Base-by-base conservation (phyloP, 2,888 invertebrate genomes). In the Leucozona laternaria region DNA sequence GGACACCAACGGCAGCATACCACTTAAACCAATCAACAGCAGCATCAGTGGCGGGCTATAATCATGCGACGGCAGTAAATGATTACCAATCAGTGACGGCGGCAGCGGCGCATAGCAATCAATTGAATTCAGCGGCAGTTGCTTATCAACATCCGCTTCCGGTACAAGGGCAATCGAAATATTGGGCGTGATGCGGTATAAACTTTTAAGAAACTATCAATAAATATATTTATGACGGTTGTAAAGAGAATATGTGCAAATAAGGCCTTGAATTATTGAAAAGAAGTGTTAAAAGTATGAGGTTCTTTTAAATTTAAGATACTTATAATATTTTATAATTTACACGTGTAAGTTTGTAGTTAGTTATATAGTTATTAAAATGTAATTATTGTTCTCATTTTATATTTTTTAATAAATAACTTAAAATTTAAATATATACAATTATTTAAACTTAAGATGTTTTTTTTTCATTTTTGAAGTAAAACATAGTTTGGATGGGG, bases 131-230 rank as follows among this genome's bases (percentile, higher is more conserved):
- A 57, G 88, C 90, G 0, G 91, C 89, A 7, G 87, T 90, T 11
- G 90, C 91, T 66, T 92, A 92, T 87, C 90, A 91, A 78, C 92
- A 92, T 89, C 90, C 92, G 11, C 85, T 91, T 79, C 90, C 91
- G 20, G 88, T 91, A 15, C 92, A 91, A 88, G 89, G 89, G 25
- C 90, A 91, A 55, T 89, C 91, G 50, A 92, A 92, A 87, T 92
- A 92, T 88, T 92, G 92, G 92, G 90, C 92, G 80, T 92, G 53
- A 85, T 0, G n/a, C n/a, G 0, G 45, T 45, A n/a, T n/a, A n/a
- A 20, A 22, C 11, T n/a, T 15, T 43, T 2, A n/a, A 43, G 10
- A 50, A 13, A 15, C 22, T 25, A 6, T 28, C 25, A 15, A 53
- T n/a, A n/a, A n/a, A n/a, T n/a, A n/a, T n/a, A n/a, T n/a, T 2